Evolutionary conservation across 2,113 vertebrate species (phyloP).

Genomic region (Crotalus horridus): DNA sequence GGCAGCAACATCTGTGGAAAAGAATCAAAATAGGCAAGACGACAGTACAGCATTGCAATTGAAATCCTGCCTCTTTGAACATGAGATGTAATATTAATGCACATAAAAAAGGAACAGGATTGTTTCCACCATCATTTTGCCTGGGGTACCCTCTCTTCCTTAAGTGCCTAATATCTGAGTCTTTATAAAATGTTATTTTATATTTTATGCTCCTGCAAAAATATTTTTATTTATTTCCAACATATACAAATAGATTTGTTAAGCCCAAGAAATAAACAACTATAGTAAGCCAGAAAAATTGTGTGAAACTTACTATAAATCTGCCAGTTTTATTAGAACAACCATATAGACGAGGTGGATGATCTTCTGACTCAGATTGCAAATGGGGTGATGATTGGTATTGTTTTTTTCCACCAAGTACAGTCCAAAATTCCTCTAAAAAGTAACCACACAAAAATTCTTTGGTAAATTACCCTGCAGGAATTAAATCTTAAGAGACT

Average conservation of each 20-base stretch:
- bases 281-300: constrained; percentile 8
- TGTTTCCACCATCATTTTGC: not conserved
- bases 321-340: constrained; percentile 91
- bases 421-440: constrained; percentile 82
- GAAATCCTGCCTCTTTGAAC: not conserved
- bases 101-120: not conserved
- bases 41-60: not conserved
- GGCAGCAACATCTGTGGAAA: not conserved
- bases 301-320: constrained; percentile 77
- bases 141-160: not conserved
- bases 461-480: not conserved
- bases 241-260: not conserved
- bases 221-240: not conserved
- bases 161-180: not conserved
- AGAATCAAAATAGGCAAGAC: not conserved
- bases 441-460: constrained; percentile 41
- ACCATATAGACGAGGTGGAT: constrained; percentile 79
- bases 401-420: constrained; percentile 77
- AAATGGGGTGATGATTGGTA: constrained; percentile 85
- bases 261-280: constrained; percentile 17
- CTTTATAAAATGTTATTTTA: not conserved
- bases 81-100: not conserved
- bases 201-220: not conserved
- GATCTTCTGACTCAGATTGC: constrained; percentile 67
- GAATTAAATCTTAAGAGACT: not conserved